A percentile compares a stretch with the other conserved stretches of the same genome.
These are phyloP conservation scores for Pinna nobilis DNA, from an alignment of 1,140 invertebrate genomes.

Conservation along the genomic window DNA sequence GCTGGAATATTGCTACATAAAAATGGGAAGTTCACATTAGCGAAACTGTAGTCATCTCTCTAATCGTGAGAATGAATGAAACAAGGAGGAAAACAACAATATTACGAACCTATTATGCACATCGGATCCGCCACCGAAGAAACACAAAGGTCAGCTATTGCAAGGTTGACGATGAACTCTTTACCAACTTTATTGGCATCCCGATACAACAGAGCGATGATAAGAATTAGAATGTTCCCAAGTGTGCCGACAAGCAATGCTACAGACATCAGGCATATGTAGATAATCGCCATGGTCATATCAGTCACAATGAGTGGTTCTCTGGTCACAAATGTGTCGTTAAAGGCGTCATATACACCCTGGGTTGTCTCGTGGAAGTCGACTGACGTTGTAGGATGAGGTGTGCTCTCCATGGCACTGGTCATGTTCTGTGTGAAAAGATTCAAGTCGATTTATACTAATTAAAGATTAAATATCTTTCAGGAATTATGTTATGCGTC, in stretches of 20 bases:
- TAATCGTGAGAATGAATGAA: not conserved
- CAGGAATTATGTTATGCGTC: too few relatives aligned
- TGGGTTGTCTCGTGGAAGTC: too few relatives aligned
- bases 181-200: conserved; percentile 59
- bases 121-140: conserved; percentile 67
- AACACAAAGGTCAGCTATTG: conserved; percentile 68
- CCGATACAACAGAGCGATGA: conserved; percentile 36
- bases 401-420: too few relatives aligned
- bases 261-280: conserved; percentile 46
- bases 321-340: not conserved
- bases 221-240: conserved; percentile 61
- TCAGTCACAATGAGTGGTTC: conserved; percentile 47
- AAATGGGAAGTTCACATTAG: too few relatives aligned
- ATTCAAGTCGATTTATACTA: too few relatives aligned
- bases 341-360: not conserved
- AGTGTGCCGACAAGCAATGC: conserved; percentile 52
- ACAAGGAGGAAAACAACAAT: not conserved
- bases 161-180: conserved; percentile 69
- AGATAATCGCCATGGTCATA: conserved; percentile 51
- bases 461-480: too few relatives aligned
- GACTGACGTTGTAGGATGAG: too few relatives aligned
- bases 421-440: too few relatives aligned
- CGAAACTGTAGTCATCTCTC: not conserved
- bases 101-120: conserved; percentile 66
- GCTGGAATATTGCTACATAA: too few relatives aligned